Evolutionary conservation across 2,113 vertebrate species (phyloP), one percentile per base, ranked within the genome.

Genomic region (Platycercus adscitus): DNA sequence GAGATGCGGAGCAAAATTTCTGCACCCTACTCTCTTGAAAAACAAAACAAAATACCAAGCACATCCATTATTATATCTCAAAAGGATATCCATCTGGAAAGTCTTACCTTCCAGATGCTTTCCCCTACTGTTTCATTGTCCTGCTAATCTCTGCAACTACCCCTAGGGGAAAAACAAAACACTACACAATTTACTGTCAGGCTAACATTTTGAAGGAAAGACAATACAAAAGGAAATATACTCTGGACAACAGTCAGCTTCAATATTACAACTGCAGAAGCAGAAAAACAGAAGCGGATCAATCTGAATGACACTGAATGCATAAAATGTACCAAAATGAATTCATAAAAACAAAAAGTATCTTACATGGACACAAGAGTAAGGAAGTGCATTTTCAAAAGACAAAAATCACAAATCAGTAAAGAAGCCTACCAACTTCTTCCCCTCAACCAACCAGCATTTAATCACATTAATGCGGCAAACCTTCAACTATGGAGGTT

Each of bases 71-170:
- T 92, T 86, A 79, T 41, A 66, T 78, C 83, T 86, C 87, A 71
- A 95, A 66, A 91, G 77, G 68, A 87, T 44, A 95, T 82, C 95
- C 96, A 96, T 93, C 93, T 95, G 96, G 95, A 76, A 97, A 80
- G 39, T 63, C 65, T 83, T 84, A 94, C 35, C 53, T 95, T 95
- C 97, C 94, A 97, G 94, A 96, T 88, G 94, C 88, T 83, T 94
- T 83, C 66, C 46, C 44, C 10, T 37, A 60, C 89, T 88, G 91
- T 88, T 86, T 76, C 72, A 85, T 82, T 97, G 93, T 85, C 72
- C 81, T 64, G 65, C 79, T 92, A 88, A 89, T 69, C 58, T 78
- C 83, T 75, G 61, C 49, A 73, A 96, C 55, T 44, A 79, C 73
- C 91, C 83, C 86, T 80, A 88, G 58, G 81, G 63, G 58, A 1